Evolutionary conservation across 2,888 invertebrate genomes (phyloP), one percentile per base, ranked within the genome.

Genomic region (Zhengitettix transpicula): DNA sequence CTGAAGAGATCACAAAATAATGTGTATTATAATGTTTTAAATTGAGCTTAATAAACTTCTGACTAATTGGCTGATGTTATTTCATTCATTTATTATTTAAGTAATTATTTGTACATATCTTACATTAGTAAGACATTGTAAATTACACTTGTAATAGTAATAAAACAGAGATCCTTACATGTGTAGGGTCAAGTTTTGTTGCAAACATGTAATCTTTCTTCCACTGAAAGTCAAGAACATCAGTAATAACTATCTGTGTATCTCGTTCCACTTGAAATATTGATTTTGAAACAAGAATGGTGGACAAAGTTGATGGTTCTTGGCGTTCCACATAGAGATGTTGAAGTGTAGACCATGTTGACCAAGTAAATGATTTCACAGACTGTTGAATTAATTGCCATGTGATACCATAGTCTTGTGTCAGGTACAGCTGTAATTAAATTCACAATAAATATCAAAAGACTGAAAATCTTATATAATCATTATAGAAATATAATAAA

Each of bases 171-270:
- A 28, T 28, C 2, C 28, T 5, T 28, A 28, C 28, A 28, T 28
- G 28, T 5, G 2, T 7, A 28, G 28, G 7, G 28, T 28, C 69
- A 28, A 28, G 40, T 10, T 82, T 84, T 0, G 88, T 87, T 0
- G 85, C 89, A 73, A 94, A 92, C 81, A 91, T 83, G 71, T 85
- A 93, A 67, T 89, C 87, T 15, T 85, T 88, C 69, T 84, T 85
- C 42, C 90, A 80, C 69, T 87, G 85, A 72, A 93, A 89, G 70
- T 92, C 89, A 68, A 85, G 82, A 1, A 89, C 86, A 65, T 84
- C 80, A 16, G 78, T 77, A 55, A 87, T 80, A 41, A 87, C 71
- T 1, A 77, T 73, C 56, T 73, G 71, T 10, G 76, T 67, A 42
- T 70, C 67, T 41, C 67, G 65, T 52, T 62, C 59, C 41, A 63